These are phyloP conservation scores for Strigops habroptila DNA, from an alignment of 2,113 vertebrate genomes.

Conservation along the genomic window DNA sequence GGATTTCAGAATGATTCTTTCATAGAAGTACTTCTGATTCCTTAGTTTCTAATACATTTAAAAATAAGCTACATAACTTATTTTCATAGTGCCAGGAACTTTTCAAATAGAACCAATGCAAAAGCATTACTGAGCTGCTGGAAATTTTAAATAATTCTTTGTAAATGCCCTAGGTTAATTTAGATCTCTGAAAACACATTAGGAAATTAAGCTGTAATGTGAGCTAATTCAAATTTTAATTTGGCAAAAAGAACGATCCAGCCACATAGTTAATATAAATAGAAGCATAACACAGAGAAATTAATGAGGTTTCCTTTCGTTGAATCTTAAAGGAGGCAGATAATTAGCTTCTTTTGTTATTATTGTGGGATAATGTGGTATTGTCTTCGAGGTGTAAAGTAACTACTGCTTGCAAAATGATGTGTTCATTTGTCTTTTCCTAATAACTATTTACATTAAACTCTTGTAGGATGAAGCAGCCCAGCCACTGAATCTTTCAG, in stretches of 20 bases:
- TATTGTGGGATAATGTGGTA: conserved; percentile 73
- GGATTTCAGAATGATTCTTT: conserved; percentile 61
- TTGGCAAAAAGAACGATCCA: conserved; percentile 90
- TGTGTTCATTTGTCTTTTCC: conserved; percentile 80
- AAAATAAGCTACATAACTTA: conserved; percentile 70
- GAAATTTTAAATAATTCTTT: conserved; percentile 82
- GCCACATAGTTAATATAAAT: conserved; percentile 89
- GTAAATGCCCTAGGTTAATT: conserved; percentile 83
- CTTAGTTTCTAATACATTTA: conserved; percentile 74
- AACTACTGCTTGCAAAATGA: conserved; percentile 73
- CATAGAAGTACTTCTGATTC: conserved; percentile 65
- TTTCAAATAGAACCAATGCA: conserved; percentile 64
- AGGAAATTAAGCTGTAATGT: conserved; percentile 90
- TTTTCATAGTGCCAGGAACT: conserved; percentile 73
- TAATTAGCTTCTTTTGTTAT: conserved; percentile 87
- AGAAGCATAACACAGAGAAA: conserved; percentile 83
- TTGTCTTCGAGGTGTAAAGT: conserved; percentile 82
- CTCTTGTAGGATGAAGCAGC: conserved; percentile 91
- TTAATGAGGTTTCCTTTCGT: conserved; percentile 80
- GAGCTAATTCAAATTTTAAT: conserved; percentile 96
- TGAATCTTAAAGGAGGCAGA: conserved; percentile 78
- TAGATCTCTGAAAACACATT: conserved; percentile 89
- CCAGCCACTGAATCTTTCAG: conserved; percentile 97
- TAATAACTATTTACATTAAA: conserved; percentile 77
- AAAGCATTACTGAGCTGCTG: conserved; percentile 66